A percentile compares a stretch with the other conserved stretches of the same genome.
phyloP scores from a whole-genome alignment of 2,113 vertebrate genomes.

The Trachemys scripta region DNA sequence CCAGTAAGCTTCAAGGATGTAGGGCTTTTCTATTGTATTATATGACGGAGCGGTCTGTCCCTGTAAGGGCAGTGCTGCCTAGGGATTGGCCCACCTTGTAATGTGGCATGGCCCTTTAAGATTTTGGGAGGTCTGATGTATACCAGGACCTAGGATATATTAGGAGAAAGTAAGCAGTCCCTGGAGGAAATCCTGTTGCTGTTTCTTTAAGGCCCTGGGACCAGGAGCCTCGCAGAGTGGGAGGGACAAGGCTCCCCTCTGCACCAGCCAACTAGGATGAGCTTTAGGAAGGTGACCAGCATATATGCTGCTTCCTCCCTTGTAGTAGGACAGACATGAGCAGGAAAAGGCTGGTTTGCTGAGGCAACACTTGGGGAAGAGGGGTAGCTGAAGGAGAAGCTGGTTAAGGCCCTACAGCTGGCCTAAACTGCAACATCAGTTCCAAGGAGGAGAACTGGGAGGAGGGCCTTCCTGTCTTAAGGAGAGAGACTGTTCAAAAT shows the following conservation, averaged over 20 bases:
- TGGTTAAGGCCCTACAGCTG: background rate
- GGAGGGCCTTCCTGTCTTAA: background rate
- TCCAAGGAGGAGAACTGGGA: background rate
- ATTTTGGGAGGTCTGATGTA: background rate
- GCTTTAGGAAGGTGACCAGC: background rate
- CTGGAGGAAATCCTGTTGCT: background rate
- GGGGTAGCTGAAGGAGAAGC: background rate
- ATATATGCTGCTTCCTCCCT: background rate
- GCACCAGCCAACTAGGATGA: background rate
- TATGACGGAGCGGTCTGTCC: background rate
- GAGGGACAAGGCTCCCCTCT: background rate
- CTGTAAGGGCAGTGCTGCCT: background rate
- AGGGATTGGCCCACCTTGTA: background rate
- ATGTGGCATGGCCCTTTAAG: background rate
- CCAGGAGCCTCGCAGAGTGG: background rate
- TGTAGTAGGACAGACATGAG: background rate
- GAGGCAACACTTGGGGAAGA: background rate
- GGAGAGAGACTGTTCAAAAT: background rate
- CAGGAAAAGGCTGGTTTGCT: background rate
- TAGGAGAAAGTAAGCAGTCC: background rate
- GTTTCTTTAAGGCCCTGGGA: background rate
- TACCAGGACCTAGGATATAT: background rate
- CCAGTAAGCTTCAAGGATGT: background rate
- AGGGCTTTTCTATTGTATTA: background rate
- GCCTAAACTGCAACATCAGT: background rate